Evolutionary conservation across 2,113 vertebrate genomes (phyloP), one percentile per base, ranked within the genome.

Genomic region (Myxocyprinus asiaticus): DNA sequence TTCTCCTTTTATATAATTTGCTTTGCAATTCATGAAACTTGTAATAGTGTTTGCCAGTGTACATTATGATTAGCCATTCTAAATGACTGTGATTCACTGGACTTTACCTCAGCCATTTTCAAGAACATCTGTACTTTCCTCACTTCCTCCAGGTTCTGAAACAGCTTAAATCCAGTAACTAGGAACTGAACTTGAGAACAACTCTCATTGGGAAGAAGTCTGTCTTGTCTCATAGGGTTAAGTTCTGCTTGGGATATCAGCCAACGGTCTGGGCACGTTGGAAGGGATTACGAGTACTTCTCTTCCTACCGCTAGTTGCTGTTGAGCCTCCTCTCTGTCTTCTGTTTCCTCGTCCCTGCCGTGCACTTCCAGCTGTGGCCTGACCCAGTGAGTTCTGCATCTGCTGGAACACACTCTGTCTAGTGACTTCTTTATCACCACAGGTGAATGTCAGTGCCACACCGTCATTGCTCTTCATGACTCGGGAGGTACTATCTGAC

Each of bases 381-480:
- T 91, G 89, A 77, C 91, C 82, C 0, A 92, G 89, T 0, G 85
- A 50, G 56, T 81, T 93, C 87, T 96, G 95, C 77, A 94, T 85
- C 17, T 94, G 86, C 86, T 97, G 95, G 88, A 97, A 99, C 43
- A 94, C 86, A 22, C 91, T 97, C 85, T 95, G 95, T 4, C 89
- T 93, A 0, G 89, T 88, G 0, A 90, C 83, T 0, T 96, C 94
- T 62, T 89, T 94, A 81, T 96, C 94, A 0, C 90, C 82, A 7
- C 98, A 99, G 66, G 93, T 96, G 86, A 99, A 99, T 3, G 94
- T 94, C 78, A 99, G 88, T 0, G 94, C 97, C 0, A 98, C 87
- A 0, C 98, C 97, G 0, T 97, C 90, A 0, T 94, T 92, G 65
- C 90, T 94, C 87, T 98, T 99, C 97, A 99, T 99, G 74, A 90